A percentile compares a stretch with the other conserved stretches of the same genome.
phyloP scores from a whole-genome alignment of 2,797 vertebrate genomes.

The Varecia variegata region DNA sequence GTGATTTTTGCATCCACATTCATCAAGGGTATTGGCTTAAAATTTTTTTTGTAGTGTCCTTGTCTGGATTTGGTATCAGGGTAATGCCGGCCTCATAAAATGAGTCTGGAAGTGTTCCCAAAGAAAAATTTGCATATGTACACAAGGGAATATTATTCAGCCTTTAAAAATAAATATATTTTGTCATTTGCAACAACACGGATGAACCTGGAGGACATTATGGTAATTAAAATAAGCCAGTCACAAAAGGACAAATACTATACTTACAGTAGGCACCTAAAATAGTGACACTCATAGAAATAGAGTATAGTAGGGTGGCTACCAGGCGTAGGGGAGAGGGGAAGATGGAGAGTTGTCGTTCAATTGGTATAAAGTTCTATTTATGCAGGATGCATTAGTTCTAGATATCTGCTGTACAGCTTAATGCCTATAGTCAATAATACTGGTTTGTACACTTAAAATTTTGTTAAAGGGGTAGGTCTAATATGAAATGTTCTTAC shows the following conservation, averaged over 20 bases:
- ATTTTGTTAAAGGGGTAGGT: background rate
- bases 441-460: background rate
- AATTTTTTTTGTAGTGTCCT: background rate
- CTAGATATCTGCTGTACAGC: background rate
- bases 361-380: no score
- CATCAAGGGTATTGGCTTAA: background rate
- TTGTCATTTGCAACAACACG: background rate
- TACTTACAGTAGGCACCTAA: background rate
- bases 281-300: background rate
- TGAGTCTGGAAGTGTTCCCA: background rate
- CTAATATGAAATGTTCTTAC: background rate
- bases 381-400: background rate
- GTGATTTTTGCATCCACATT: background rate
- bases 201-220: background rate
- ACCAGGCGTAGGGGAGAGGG: accelerated
- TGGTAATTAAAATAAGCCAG: background rate
- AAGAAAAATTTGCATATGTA: background rate
- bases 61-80: background rate
- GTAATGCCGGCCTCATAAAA: background rate
- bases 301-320: background rate
- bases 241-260: background rate
- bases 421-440: background rate
- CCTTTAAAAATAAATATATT: background rate
- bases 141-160: background rate
- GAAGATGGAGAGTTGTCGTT: background rate